A percentile compares a stretch with the other conserved stretches of the same genome.
Evolutionary conservation across 1,140 invertebrate species (phyloP).

Genomic region (Achroia grisella): DNA sequence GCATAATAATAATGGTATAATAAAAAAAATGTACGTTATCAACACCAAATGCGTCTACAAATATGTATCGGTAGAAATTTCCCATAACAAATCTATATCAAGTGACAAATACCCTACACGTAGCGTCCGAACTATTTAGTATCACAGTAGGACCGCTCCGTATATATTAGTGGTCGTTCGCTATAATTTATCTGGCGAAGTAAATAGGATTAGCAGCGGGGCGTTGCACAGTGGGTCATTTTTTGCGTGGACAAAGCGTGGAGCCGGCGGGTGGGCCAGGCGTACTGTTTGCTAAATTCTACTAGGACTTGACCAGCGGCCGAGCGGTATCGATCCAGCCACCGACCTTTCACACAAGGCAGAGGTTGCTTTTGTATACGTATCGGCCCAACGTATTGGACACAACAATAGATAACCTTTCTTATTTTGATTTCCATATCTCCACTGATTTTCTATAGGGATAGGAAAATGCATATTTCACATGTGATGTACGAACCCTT

Average conservation of each 20-base stretch:
- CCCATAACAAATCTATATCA: constrained; percentile 9
- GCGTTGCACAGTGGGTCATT: constrained; percentile 22
- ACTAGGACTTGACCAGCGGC: no score
- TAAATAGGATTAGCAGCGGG: constrained; percentile 37
- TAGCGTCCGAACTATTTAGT: constrained; percentile 5
- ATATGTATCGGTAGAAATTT: constrained; percentile 6
- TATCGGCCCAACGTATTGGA: no score
- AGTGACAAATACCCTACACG: constrained; percentile 16
- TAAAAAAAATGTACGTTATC: no score
- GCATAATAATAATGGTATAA: no score
- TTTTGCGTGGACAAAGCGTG: constrained; percentile 22
- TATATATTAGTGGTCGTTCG: constrained; percentile 18
- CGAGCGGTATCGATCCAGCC: no score
- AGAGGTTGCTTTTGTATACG: no score
- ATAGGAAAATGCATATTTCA: no score
- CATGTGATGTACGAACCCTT: no score
- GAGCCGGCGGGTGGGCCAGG: constrained; percentile 12
- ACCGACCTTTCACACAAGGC: no score
- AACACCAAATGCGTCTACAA: not conserved
- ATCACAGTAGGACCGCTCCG: constrained; percentile 10
- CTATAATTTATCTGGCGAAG: constrained; percentile 28
- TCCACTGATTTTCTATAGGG: no score
- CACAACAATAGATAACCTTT: no score
- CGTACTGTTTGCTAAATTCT: not conserved
- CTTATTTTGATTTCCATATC: no score